Evolutionary conservation across 1,140 invertebrate genomes (phyloP).

Genomic region (Pseudomyrmex pallidus): DNA sequence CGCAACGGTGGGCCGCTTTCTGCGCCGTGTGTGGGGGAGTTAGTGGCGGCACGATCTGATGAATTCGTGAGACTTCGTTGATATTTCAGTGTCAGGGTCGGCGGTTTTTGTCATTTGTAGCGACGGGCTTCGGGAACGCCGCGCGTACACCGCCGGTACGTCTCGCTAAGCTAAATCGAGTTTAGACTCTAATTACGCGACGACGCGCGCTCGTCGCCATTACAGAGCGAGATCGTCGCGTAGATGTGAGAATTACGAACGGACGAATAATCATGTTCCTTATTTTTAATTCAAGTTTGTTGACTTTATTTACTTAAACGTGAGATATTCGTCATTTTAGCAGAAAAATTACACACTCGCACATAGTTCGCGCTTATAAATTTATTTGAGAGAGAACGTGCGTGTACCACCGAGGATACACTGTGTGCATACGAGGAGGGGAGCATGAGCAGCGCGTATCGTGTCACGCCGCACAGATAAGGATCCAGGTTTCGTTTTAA

Average conservation of each 20-base stretch:
- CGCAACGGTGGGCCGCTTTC: not conserved
- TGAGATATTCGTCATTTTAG: constrained; percentile 16
- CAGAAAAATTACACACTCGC: too few species aligned
- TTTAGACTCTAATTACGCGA: constrained; percentile 78
- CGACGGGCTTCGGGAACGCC: constrained; percentile 58
- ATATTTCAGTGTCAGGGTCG: constrained; percentile 80
- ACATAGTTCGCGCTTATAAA: constrained; percentile 16
- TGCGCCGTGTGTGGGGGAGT: constrained; percentile 30
- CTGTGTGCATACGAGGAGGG: constrained; percentile 13
- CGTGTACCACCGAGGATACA: constrained; percentile 19
- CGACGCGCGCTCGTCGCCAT: constrained; percentile 46
- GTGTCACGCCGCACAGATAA: constrained; percentile 77
- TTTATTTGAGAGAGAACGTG: constrained; percentile 8
- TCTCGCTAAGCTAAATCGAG: constrained; percentile 72
- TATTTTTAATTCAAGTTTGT: not conserved
- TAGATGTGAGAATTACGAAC: not conserved
- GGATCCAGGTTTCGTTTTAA: constrained; percentile 74
- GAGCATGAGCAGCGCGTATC: constrained; percentile 71
- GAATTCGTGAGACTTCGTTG: constrained; percentile 80
- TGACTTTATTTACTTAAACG: not conserved
- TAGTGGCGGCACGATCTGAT: constrained; percentile 67
- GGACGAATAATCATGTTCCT: not conserved
- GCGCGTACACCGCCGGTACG: constrained; percentile 54
- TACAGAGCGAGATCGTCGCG: constrained; percentile 10
- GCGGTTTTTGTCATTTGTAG: constrained; percentile 80